Evolutionary conservation across 2,888 invertebrate genomes (phyloP).

Genomic region (Coenonympha arcania): DNA sequence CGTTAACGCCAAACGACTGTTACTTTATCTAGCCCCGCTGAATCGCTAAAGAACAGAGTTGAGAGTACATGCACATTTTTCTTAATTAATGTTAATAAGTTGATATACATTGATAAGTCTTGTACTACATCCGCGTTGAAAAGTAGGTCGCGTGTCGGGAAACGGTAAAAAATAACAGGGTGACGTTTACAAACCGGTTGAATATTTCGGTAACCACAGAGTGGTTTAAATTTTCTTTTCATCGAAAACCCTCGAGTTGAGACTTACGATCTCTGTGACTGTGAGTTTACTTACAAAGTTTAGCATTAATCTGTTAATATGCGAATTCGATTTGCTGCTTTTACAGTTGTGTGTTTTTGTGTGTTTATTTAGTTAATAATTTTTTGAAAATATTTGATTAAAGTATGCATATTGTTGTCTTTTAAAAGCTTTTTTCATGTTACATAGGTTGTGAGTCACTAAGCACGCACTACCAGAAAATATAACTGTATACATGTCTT

Average conservation of each 20-base stretch:
- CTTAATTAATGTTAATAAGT: conserved; percentile 32
- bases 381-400: neutral
- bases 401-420: neutral
- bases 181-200: conserved; percentile 50
- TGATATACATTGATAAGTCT: conserved; percentile 35
- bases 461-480: conserved; percentile 45
- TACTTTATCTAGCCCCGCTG: no score
- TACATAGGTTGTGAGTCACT: conserved; percentile 41
- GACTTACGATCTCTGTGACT: neutral
- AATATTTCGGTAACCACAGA: conserved; percentile 49
- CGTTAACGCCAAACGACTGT: no score
- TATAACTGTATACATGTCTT: conserved; percentile 52
- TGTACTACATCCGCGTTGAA: conserved; percentile 30
- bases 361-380: neutral
- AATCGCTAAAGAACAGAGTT: conserved; percentile 2
- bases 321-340: neutral
- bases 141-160: conserved; percentile 40
- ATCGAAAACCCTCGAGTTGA: neutral
- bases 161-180: conserved; percentile 68
- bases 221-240: conserved; percentile 26
- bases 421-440: neutral
- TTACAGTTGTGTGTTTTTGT: neutral
- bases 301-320: neutral
- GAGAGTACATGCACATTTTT: conserved; percentile 11
- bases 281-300: neutral